Conservation (phyloP, 2,888 invertebrate genomes). For the Chloromyia formosa region DNA sequence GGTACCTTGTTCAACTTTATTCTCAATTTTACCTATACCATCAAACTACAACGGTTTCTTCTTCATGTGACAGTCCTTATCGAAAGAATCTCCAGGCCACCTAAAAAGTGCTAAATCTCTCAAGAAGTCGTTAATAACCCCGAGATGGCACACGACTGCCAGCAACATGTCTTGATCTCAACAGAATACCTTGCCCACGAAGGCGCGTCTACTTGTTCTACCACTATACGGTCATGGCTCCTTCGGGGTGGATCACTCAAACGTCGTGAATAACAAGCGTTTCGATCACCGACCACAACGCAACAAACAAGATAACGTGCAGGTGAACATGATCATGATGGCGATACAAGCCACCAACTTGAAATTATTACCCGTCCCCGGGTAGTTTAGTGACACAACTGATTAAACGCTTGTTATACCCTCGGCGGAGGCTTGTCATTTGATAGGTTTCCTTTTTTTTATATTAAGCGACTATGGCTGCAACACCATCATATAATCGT, state of each 20-base stretch:
- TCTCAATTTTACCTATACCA: no score
- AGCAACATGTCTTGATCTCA: conserved; percentile 15
- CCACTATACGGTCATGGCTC: background rate
- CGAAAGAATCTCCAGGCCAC: conserved; percentile 6
- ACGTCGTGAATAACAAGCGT: conserved; percentile 21
- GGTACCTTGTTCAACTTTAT: no score
- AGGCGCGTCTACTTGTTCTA: no score
- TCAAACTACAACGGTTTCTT: no score
- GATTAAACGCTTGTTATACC: conserved; percentile 33
- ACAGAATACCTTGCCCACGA: background rate
- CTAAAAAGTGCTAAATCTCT: conserved; percentile 14
- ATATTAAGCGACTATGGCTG: no score
- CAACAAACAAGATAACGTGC: conserved; percentile 40
- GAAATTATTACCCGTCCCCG: conserved; percentile 31
- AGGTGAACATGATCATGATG: conserved; percentile 36
- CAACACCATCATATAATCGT: no score
- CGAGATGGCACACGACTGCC: conserved; percentile 29
- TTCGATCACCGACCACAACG: conserved; percentile 30
- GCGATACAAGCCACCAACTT: conserved; percentile 43
- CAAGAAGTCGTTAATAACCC: conserved; percentile 24
- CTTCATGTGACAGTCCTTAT: no score
- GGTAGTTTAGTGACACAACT: conserved; percentile 36
- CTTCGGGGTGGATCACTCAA: conserved; percentile 31
- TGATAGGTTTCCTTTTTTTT: conserved; percentile 5
- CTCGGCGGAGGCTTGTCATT: background rate